Evolutionary conservation across 2,888 invertebrate species (phyloP), one percentile per base, ranked within the genome.

Genomic region (Dugesia japonica): DNA sequence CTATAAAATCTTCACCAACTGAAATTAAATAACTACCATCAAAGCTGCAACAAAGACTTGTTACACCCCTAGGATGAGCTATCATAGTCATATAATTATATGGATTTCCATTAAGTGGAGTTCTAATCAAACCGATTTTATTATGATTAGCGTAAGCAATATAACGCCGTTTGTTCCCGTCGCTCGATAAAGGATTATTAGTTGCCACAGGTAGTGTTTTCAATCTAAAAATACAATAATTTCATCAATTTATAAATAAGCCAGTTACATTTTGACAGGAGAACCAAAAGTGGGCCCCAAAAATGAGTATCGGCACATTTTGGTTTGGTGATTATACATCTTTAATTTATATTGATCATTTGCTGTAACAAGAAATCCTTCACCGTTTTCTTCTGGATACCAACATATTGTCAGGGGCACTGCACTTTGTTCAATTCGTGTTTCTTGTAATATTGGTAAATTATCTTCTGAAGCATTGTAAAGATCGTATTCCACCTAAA

Each of bases 51-150:
- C 81, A 82, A 76, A 85, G 76, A 78, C 83, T 83, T 31, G 82
- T 79, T 4, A 89, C 89, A 85, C 88, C 87, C 74, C 83, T 81
- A 0, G 90, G 89, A 83, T 90, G 90, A 0, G 88, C 90, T 27
- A 89, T 85, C 78, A 89, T 80, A 4, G 83, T 83, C 81, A 83
- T 83, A 31, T 83, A 80, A 78, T 83, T 82, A 85, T 88, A 90
- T 1, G 90, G 90, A 83, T 90, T 90, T 0, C 90, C 91, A 81
- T 90, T 89, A 0, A 89, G 83, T 0, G 90, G 90, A 81, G 89
- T 81, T 79, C 88, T 87, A 82, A 89, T 89, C 26, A 90, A 82
- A 0, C 90, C 90, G 7, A 90, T 87, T 79, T 89, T 56, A 56
- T 56, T 56, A 13, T n/a, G 56, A 56, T 56, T 56, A 56, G 56